A percentile compares a stretch with the other conserved stretches of the same genome.
These are phyloP conservation scores for Drosophila tanythrix DNA, from an alignment of 2,888 invertebrate species.

Conservation along the genomic window DNA sequence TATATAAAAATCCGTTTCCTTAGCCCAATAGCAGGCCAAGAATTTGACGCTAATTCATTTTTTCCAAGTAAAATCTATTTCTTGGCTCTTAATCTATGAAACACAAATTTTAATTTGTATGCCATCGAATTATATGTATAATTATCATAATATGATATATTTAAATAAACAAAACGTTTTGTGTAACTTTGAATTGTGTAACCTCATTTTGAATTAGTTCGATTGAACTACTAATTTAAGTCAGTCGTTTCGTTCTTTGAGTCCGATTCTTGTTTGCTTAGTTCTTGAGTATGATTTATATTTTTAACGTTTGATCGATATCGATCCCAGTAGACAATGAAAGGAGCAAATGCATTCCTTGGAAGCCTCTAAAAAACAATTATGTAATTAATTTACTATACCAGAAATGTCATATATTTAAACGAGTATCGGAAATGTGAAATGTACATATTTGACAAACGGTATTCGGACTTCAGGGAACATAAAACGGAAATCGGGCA, in stretches of 20 bases:
- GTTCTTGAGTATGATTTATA: neutral
- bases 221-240: neutral
- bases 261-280: neutral
- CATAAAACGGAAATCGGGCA: neutral
- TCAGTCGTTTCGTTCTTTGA: neutral
- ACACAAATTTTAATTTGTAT: neutral
- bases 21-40: neutral
- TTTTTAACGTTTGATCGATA: neutral
- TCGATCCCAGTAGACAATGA: neutral
- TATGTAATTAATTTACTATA: neutral
- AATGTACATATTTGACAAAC: neutral
- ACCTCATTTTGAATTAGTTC: neutral
- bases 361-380: neutral
- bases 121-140: neutral
- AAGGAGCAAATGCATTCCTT: neutral
- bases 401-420: neutral
- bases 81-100: neutral
- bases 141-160: neutral
- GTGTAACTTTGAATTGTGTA: neutral
- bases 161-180: neutral
- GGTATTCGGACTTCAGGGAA: neutral
- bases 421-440: neutral
- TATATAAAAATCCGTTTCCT: no score
- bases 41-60: neutral
- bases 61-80: neutral